Evolutionary conservation across 2,888 invertebrate species (phyloP).

Genomic region (Drosophila merina): DNA sequence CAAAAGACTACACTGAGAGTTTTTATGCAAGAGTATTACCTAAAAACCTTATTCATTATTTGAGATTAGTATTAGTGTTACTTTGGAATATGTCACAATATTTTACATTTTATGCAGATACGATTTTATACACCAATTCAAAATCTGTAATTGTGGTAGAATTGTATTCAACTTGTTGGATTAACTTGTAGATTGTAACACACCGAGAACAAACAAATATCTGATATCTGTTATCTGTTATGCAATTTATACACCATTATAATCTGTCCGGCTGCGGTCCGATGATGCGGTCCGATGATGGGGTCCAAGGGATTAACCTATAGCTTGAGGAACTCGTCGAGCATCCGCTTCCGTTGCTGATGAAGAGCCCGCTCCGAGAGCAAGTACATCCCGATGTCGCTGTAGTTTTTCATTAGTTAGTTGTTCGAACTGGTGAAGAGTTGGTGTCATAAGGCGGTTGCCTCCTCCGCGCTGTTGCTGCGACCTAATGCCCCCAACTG

Average conservation of each 20-base stretch:
- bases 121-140: constrained; percentile 37
- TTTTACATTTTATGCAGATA: constrained; percentile 71
- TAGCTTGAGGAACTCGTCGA: constrained; percentile 74
- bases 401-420: constrained; percentile 81
- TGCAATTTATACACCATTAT: constrained; percentile 24
- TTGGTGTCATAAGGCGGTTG: constrained; percentile 84
- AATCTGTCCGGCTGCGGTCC: background rate
- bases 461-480: constrained; percentile 77
- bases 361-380: constrained; percentile 71
- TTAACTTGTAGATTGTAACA: constrained; percentile 63
- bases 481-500: constrained; percentile 63
- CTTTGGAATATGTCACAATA: constrained; percentile 52
- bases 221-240: constrained; percentile 74
- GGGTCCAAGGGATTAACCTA: constrained; percentile 29
- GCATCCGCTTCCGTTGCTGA: constrained; percentile 73
- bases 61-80: constrained; percentile 32
- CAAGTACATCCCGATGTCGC: constrained; percentile 76
- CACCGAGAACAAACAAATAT: constrained; percentile 75
- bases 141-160: constrained; percentile 34
- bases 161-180: constrained; percentile 39
- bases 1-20: constrained; percentile 54
- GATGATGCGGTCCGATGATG: background rate
- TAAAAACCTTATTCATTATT: constrained; percentile 48
- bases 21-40: constrained; percentile 37
- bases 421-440: constrained; percentile 82